Conservation (phyloP, 2,797 vertebrate species). For the Eulemur mongoz region DNA sequence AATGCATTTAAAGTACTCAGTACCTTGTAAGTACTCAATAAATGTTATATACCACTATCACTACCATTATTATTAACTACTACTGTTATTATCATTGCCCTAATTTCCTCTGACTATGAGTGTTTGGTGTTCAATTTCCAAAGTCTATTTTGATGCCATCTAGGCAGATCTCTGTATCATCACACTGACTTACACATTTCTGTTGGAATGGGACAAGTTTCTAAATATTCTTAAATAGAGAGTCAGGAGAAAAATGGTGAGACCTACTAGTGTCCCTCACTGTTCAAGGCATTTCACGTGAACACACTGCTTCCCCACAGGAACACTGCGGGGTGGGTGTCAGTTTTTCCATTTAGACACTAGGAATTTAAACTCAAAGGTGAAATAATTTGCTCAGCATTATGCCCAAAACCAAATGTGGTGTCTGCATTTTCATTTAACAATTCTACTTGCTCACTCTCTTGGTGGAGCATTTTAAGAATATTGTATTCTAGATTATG, state of each 20-base stretch:
- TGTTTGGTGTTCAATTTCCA: neutral
- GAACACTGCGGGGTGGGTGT: neutral
- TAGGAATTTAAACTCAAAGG: constrained; percentile 14
- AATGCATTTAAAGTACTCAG: neutral
- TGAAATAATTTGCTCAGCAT: neutral
- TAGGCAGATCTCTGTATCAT: neutral
- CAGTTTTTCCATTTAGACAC: neutral
- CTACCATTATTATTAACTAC: neutral
- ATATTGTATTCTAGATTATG: neutral
- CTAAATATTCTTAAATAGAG: neutral
- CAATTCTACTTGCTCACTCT: neutral
- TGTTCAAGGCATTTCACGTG: neutral
- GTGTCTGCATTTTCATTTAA: neutral
- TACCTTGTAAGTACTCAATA: neutral
- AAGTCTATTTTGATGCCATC: neutral
- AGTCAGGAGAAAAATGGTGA: neutral
- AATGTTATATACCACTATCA: neutral
- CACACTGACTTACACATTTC: neutral
- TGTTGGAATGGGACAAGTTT: neutral
- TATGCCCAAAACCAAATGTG: neutral
- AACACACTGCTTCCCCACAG: neutral
- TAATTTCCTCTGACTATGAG: neutral
- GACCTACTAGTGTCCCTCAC: neutral
- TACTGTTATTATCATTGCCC: neutral
- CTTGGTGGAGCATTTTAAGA: neutral